Conservation (phyloP, 2,113 vertebrate genomes). For the Neopipo cinnamomea region DNA sequence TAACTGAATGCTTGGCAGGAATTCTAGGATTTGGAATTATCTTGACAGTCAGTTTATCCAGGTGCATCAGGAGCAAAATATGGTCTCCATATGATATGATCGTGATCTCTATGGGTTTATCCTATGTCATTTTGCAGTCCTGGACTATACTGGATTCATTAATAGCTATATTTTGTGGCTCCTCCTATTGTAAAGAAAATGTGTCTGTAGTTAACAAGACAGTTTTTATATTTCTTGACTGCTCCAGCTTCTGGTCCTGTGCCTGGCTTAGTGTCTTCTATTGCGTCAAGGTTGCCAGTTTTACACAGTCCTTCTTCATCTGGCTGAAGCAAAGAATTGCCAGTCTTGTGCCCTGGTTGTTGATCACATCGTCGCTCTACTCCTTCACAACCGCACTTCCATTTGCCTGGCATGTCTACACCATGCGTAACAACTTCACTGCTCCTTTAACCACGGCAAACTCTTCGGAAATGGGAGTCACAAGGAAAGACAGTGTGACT, state of each 20-base stretch:
- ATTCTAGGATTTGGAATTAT: not conserved
- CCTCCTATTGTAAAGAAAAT: accelerated
- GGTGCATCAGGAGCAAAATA: not conserved
- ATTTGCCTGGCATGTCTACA: not conserved
- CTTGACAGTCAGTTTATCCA: not conserved
- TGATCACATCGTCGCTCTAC: not conserved
- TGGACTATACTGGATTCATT: not conserved
- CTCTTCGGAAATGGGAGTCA: not conserved
- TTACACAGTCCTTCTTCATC: not conserved
- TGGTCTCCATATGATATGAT: not conserved
- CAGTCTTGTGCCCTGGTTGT: not conserved
- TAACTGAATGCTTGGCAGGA: not conserved
- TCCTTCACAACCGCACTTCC: not conserved
- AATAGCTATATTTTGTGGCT: not conserved
- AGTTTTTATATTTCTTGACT: not conserved
- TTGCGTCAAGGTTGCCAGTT: not conserved
- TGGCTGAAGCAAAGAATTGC: conserved; percentile 39
- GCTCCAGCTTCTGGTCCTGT: not conserved
- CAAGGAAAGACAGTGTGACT: not conserved
- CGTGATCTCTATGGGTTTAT: not conserved
- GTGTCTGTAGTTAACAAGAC: accelerated
- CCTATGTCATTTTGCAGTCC: not conserved
- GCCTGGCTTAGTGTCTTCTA: conserved; percentile 35
- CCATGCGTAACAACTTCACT: not conserved
- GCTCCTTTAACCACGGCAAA: not conserved